phyloP scores from a whole-genome alignment of 2,797 vertebrate genomes.

The Emys orbicularis region DNA sequence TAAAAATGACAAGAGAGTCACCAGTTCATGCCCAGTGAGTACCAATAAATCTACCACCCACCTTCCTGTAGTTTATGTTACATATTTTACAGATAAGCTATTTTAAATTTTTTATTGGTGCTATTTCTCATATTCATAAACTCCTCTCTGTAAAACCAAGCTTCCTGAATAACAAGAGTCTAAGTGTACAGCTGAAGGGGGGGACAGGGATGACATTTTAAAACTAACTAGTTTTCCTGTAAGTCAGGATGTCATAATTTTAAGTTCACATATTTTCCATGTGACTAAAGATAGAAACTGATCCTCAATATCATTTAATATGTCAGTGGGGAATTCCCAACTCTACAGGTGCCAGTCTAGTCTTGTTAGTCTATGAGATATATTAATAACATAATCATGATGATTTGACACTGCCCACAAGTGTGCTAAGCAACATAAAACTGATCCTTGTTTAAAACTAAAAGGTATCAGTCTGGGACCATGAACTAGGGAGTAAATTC shows the following conservation, averaged over 20 bases:
- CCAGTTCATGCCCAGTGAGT: background rate
- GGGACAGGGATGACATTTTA: background rate
- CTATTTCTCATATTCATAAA: background rate
- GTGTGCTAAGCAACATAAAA: background rate
- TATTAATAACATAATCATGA: background rate
- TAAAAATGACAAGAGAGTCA: background rate
- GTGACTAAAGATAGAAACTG: background rate
- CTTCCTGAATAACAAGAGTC: background rate
- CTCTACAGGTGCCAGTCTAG: background rate
- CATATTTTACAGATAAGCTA: background rate
- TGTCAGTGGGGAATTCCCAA: background rate
- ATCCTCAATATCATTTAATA: background rate
- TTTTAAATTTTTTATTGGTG: background rate
- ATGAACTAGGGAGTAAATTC: background rate
- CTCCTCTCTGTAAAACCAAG: background rate
- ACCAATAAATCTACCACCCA: constrained; percentile 1
- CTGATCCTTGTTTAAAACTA: background rate
- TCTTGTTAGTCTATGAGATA: background rate
- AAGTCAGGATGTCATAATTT: background rate
- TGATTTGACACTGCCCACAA: background rate
- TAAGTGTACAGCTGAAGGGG: background rate
- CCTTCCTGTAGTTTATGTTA: background rate
- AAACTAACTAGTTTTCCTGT: background rate
- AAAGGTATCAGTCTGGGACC: background rate
- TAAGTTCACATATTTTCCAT: background rate